A percentile compares a stretch with the other conserved stretches of the same genome.
Conservation (phyloP, 1,140 invertebrate genomes). For the Brachionus paranguensis region DNA sequence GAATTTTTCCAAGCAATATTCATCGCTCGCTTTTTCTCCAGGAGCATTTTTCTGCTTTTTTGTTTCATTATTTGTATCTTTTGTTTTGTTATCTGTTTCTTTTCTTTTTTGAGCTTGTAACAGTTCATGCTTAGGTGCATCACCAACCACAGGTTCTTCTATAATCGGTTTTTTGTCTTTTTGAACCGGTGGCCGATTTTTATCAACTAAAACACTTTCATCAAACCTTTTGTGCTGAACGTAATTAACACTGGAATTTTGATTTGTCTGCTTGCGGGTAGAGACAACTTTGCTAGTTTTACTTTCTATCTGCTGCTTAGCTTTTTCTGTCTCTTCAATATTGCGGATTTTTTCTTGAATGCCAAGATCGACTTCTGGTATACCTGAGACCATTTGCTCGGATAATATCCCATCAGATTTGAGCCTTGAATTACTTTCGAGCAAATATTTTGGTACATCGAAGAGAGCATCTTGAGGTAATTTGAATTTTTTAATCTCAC, state of each 20-base stretch:
- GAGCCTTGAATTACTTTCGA: slow-evolving; percentile 59
- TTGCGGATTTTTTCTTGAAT: slow-evolving; percentile 96
- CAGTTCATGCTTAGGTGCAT: slow-evolving; percentile 31
- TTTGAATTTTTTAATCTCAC: slow-evolving; percentile 42
- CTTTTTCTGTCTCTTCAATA: slow-evolving; percentile 94
- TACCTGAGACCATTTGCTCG: slow-evolving; percentile 98
- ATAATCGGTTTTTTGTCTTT: not conserved
- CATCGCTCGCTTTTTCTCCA: slow-evolving; percentile 2
- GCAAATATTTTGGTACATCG: slow-evolving; percentile 70
- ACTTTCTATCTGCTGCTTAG: slow-evolving; percentile 61
- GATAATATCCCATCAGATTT: slow-evolving; percentile 95
- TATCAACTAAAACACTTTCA: not conserved
- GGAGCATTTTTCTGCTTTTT: slow-evolving; percentile 4
- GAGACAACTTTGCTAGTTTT: not conserved
- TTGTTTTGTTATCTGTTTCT: not conserved
- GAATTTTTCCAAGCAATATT: slow-evolving; percentile 26
- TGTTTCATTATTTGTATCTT: not conserved
- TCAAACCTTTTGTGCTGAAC: slow-evolving; percentile 37
- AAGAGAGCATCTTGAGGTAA: slow-evolving; percentile 54
- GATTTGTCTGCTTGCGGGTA: not conserved
- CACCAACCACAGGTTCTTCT: slow-evolving; percentile 16
- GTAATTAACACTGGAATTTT: slow-evolving; percentile 26
- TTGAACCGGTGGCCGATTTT: not conserved
- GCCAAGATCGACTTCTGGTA: slow-evolving; percentile 98
- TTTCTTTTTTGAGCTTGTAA: slow-evolving; percentile 25